Percentiles rank a stretch among this genome's conserved stretches.
These are phyloP conservation scores for Phaethon lepturus DNA, from an alignment of 2,113 vertebrate species.

Conservation along the genomic window DNA sequence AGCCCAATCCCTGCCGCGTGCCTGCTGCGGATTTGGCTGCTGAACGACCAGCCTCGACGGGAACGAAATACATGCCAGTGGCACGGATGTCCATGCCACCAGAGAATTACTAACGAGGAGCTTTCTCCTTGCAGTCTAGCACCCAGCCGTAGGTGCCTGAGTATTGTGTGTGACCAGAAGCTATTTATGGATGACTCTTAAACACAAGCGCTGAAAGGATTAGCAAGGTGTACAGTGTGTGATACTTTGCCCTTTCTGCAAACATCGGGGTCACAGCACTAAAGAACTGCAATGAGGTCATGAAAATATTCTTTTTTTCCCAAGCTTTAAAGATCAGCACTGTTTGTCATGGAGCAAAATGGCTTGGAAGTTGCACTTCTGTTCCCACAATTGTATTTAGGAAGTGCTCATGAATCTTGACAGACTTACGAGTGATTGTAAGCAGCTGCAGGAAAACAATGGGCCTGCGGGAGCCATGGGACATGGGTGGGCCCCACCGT, in stretches of 20 bases:
- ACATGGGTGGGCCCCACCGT: not conserved
- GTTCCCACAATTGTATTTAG: constrained; percentile 67
- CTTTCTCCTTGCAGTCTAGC: not conserved
- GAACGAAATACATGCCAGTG: not conserved
- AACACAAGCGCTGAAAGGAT: not conserved
- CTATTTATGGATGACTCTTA: not conserved
- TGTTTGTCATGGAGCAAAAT: constrained; percentile 42
- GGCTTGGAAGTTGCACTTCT: constrained; percentile 49
- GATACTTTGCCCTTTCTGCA: constrained; percentile 25
- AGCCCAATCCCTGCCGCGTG: not conserved
- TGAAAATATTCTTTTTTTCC: constrained; percentile 6
- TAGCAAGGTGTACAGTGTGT: not conserved
- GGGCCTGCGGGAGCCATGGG: not conserved
- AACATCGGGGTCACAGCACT: not conserved
- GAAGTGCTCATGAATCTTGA: constrained; percentile 52
- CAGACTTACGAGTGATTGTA: constrained; percentile 63
- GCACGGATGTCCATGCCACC: not conserved
- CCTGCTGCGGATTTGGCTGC: not conserved
- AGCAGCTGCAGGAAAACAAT: constrained; percentile 54
- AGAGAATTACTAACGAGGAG: not conserved
- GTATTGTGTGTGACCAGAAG: not conserved
- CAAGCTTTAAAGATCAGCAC: constrained; percentile 38
- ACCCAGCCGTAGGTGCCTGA: not conserved
- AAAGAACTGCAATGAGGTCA: constrained; percentile 22
- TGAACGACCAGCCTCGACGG: not conserved